phyloP scores from a whole-genome alignment of 2,797 vertebrate genomes.

The Peromyscus aztecus region DNA sequence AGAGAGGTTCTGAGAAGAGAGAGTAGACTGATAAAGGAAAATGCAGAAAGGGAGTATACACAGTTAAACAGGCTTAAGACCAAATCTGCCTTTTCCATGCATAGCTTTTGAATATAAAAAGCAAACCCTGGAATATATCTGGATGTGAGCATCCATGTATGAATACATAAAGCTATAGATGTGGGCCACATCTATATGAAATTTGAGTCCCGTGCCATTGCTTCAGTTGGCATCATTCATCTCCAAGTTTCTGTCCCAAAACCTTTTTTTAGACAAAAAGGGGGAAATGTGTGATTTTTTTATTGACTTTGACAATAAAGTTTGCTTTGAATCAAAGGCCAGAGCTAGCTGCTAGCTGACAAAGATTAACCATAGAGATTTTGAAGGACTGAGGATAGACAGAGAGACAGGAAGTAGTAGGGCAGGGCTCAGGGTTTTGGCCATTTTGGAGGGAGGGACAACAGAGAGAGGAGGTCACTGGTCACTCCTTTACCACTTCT shows the following conservation, averaged over 20 bases:
- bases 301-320: neutral
- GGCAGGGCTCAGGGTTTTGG: neutral
- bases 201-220: neutral
- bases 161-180: neutral
- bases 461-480: neutral
- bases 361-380: neutral
- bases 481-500: neutral
- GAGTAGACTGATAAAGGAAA: constrained; percentile 66
- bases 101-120: constrained; percentile 43
- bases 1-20: constrained; percentile 48
- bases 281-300: neutral
- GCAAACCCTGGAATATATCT: neutral
- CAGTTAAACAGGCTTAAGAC: constrained; percentile 36
- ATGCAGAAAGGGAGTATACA: constrained; percentile 61
- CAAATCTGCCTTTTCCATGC: constrained; percentile 46
- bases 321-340: neutral
- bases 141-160: neutral
- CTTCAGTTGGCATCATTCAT: neutral
- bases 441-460: neutral
- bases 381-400: neutral
- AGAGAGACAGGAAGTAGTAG: neutral
- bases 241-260: neutral
- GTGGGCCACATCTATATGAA: neutral
- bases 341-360: neutral
- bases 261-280: neutral